Evolutionary conservation across 23 tunicate species (phyloP), one percentile per base, ranked within the genome.

Genomic region (Ascidia mentula): DNA sequence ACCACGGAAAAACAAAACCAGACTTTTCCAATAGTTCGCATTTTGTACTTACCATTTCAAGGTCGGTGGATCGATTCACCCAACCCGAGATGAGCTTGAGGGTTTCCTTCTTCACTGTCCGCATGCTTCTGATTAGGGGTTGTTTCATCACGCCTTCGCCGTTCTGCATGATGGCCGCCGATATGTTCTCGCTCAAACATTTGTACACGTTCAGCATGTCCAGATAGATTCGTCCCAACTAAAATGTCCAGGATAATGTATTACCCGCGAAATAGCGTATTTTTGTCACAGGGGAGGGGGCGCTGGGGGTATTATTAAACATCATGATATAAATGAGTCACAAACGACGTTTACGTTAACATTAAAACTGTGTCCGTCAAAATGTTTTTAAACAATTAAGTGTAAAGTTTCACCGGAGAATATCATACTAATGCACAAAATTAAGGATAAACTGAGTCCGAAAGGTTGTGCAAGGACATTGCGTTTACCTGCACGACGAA

Each of bases 161-260:
- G 40, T 87, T 84, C 78, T 87, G 94, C 35, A 69, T 72, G 35
- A 96, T 96, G 36, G 99, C 99, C 15, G 97, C 91, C 32, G 99
- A 96, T 36, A 96, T 96, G 78, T 87, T 87, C 75, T 96, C 99
- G 46, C 94, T 87, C 79, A 96, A 71, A 71, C 96, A 93, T 59
- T 96, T 96, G 88, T 96, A 96, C 69, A 96, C 99, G 82, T 96
- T 96, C 85, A 96, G 60, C 97, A 96, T 96, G 85, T 96, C 99
- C 40, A 96, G 89, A 77, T 91, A 96, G 79, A 96, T 96, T 2
- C 97, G 87, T 34, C 97, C 99, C 20, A 96, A 80, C 96, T 96
- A 85, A 13, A 33, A 32, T 59, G 45, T 20, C 22, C 12, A 5
- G 7, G 7, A 6, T 20, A 53, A 53, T 5, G 22, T 53, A 53